Conservation (phyloP, 2,797 vertebrate genomes). For the Masticophis lateralis region DNA sequence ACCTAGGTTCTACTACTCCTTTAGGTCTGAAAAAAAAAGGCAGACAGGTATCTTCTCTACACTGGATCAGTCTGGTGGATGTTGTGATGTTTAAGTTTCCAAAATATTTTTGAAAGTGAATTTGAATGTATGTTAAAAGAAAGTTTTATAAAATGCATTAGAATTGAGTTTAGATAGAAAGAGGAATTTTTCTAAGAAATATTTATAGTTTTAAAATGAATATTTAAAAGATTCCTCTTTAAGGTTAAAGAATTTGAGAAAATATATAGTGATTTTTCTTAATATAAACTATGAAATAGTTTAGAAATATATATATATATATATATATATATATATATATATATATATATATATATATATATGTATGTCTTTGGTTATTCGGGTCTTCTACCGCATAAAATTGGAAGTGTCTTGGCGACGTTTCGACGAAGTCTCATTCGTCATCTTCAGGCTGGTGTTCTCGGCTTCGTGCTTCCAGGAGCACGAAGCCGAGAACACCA, state of each 20-base stretch:
- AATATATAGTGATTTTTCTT: too few relatives aligned
- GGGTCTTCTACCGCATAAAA: too few relatives aligned
- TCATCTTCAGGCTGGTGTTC: too few relatives aligned
- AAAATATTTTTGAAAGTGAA: neutral
- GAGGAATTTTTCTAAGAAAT: neutral
- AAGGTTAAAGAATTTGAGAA: too few relatives aligned
- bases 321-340: too few relatives aligned
- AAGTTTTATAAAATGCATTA: neutral
- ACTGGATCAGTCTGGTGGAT: neutral
- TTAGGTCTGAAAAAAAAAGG: neutral
- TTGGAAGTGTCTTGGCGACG: too few relatives aligned
- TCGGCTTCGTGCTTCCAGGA: too few relatives aligned
- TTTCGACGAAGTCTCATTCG: too few relatives aligned
- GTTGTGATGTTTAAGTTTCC: neutral
- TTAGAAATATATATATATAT: too few relatives aligned
- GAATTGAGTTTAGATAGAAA: neutral
- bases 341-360: too few relatives aligned
- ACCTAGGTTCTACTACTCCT: neutral
- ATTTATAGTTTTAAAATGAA: neutral
- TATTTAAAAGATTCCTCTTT: neutral
- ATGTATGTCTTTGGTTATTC: too few relatives aligned
- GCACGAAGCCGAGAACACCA: too few relatives aligned
- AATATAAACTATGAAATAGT: neutral
- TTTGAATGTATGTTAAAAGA: neutral
- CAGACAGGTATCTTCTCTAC: neutral